phyloP scores from a whole-genome alignment of 1,140 invertebrate species.

The Babylonia areolata region DNA sequence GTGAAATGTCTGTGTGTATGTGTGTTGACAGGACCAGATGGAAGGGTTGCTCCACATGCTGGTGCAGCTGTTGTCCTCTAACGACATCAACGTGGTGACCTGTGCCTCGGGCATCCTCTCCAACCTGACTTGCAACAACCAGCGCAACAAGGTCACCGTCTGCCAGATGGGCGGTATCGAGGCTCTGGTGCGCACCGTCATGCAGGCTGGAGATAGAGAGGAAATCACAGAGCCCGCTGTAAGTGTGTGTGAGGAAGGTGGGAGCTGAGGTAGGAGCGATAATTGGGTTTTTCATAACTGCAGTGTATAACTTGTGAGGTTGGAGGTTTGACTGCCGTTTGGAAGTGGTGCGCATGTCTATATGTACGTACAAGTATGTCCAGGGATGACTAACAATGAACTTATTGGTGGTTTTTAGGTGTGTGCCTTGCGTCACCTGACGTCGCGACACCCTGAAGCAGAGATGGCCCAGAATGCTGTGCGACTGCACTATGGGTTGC shows the following conservation, averaged over 20 bases:
- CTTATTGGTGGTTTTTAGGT: slow-evolving; percentile 75
- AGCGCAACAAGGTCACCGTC: slow-evolving; percentile 95
- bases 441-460: slow-evolving; percentile 94
- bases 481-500: slow-evolving; percentile 92
- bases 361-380: neutral
- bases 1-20: no score
- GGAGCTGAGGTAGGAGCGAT: no score
- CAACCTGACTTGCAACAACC: slow-evolving; percentile 99
- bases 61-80: slow-evolving; percentile 91
- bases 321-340: no score
- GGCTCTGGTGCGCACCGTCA: slow-evolving; percentile 94
- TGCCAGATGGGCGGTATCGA: slow-evolving; percentile 96
- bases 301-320: no score
- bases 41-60: slow-evolving; percentile 92
- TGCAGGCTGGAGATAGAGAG: slow-evolving; percentile 95
- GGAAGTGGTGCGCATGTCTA: no score
- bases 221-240: slow-evolving; percentile 98
- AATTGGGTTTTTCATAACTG: no score
- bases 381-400: no score
- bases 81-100: slow-evolving; percentile 93
- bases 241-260: slow-evolving; percentile 56
- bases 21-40: slow-evolving; percentile 83
- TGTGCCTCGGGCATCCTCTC: slow-evolving; percentile 98
- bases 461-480: slow-evolving; percentile 98
- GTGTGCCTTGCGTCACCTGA: slow-evolving; percentile 97